These are phyloP conservation scores for Thalpophila matura DNA, from an alignment of 2,888 invertebrate species.

Conservation along the genomic window DNA sequence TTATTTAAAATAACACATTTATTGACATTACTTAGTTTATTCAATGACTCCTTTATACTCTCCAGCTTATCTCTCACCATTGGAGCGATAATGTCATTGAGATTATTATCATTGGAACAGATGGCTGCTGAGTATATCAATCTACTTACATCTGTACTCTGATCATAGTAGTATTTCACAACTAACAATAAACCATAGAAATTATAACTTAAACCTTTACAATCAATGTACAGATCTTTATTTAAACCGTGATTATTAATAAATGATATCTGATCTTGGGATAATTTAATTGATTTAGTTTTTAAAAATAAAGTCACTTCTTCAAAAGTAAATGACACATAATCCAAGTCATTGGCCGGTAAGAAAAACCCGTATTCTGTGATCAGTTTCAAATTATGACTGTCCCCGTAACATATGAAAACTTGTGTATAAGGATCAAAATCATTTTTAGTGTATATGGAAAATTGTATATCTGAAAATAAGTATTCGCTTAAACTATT, in stretches of 20 bases:
- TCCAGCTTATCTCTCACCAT: constrained; percentile 78
- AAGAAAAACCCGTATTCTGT: constrained; percentile 97
- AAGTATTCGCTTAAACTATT: constrained; percentile 73
- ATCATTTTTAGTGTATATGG: constrained; percentile 86
- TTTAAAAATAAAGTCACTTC: constrained; percentile 86
- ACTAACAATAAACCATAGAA: constrained; percentile 89
- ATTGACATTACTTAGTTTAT: constrained; percentile 73
- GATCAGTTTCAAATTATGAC: constrained; percentile 95
- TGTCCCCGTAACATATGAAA: constrained; percentile 97
- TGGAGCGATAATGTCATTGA: constrained; percentile 82
- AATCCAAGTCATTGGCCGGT: constrained; percentile 93
- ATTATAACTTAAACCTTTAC: constrained; percentile 92
- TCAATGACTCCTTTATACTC: constrained; percentile 75
- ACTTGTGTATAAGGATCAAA: constrained; percentile 93
- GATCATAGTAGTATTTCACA: constrained; percentile 84
- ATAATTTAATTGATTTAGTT: constrained; percentile 78
- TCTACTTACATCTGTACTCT: constrained; percentile 81
- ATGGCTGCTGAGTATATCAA: constrained; percentile 86
- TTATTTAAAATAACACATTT: constrained; percentile 81
- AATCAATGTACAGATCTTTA: constrained; percentile 92
- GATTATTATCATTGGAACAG: constrained; percentile 79
- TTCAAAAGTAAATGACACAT: constrained; percentile 91
- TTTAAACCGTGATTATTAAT: constrained; percentile 91
- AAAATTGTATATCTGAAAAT: constrained; percentile 84
- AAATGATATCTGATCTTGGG: constrained; percentile 92